Evolutionary conservation across 1,140 invertebrate species (phyloP), one percentile per base, ranked within the genome.

Genomic region (Phymastichus coffea): DNA sequence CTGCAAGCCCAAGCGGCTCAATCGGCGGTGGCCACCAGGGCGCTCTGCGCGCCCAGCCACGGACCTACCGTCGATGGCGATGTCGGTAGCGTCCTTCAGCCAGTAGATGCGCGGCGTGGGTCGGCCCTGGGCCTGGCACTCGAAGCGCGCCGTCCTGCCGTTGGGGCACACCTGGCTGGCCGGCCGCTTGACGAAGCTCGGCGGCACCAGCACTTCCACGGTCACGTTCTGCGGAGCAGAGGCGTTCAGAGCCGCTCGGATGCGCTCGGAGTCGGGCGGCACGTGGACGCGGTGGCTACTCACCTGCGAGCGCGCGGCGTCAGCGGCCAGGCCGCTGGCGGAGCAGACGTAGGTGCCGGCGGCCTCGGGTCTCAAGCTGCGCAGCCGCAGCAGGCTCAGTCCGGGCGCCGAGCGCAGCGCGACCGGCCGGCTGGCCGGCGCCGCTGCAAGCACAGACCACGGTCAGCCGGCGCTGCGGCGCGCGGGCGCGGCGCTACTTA

Each of bases 121-220:
- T 56, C 79, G 69, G 22, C 88, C 89, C 26, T 81, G 68, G 10
- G 85, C 87, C 67, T 85, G 81, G 76, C 90, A 92, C 55, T 88
- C 84, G 57, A 91, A 85, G 56, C 85, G 82, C 2, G 85, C 84
- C 35, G 88, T 90, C 62, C 82, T 83, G 23, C 87, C 87, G 63
- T 85, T 82, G 14, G 88, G 84, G 55, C 83, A 86, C 19, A 82
- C 71, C 65, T 81, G 76, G 66, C 83, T 84, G 22, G 67, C 66
- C 28, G 87, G 88, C 63, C 76, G 79, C 62, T 80, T 82, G 14
- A 80, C 52, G 62, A 90, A 84, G 23, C 72, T 70, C 23, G 87
- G 88, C 47, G 85, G 81, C 47, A 82, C 78, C 64, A 81, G 69
- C 54, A 89, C 80, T 56, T 80, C 75, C 30, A 89, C 71, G 8